Evolutionary conservation across 2,888 invertebrate species (phyloP).

Genomic region (Coecobrya sp.): DNA sequence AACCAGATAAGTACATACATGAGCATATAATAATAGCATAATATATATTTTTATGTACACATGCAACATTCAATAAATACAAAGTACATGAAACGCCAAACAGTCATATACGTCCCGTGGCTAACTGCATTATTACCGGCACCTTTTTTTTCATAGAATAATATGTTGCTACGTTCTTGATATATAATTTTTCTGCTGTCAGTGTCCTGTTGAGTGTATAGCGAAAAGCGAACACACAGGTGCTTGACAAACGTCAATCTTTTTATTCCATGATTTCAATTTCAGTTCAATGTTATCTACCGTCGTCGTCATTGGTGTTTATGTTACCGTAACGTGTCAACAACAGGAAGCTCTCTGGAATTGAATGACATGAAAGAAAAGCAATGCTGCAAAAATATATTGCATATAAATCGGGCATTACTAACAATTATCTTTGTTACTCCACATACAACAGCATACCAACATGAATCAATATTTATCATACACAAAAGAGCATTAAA

Average conservation of each 20-base stretch:
- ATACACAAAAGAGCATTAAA: background rate
- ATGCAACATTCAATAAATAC: background rate
- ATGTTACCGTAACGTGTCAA: background rate
- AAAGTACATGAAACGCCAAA: too few relatives aligned
- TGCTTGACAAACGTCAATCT: conserved; percentile 45
- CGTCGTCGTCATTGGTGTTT: background rate
- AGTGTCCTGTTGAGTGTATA: background rate
- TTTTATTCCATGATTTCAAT: background rate
- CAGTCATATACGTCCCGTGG: too few relatives aligned
- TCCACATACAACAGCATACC: background rate
- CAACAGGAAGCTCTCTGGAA: conserved; percentile 1
- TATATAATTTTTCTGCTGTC: too few relatives aligned
- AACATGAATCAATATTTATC: background rate
- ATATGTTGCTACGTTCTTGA: too few relatives aligned
- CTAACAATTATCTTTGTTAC: too few relatives aligned
- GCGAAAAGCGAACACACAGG: conserved; percentile 17
- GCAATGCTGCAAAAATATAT: too few relatives aligned
- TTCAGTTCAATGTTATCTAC: background rate
- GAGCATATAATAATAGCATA: background rate
- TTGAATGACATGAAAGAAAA: background rate
- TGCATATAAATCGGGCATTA: background rate
- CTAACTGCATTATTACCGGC: too few relatives aligned
- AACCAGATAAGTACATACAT: background rate
- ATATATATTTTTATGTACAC: background rate
- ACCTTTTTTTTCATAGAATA: too few relatives aligned